A percentile compares a stretch with the other conserved stretches of the same genome.
Conservation (phyloP, 2,113 vertebrate genomes). For the Oreotrochilus melanogaster region DNA sequence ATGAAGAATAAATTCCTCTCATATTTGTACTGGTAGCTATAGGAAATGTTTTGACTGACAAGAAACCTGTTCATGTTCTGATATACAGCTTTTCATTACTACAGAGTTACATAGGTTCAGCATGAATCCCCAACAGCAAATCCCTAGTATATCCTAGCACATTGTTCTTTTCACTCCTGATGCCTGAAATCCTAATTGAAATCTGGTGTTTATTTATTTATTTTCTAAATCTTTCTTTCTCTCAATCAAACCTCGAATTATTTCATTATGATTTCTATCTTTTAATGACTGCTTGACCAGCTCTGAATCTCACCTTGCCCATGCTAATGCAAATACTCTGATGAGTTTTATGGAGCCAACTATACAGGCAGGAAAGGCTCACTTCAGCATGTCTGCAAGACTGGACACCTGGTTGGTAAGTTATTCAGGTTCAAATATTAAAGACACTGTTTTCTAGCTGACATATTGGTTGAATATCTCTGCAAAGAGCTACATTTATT, state of each 20-base stretch:
- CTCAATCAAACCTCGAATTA: constrained; percentile 26
- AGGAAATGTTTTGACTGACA: constrained; percentile 25
- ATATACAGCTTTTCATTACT: constrained; percentile 46
- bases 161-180: constrained; percentile 35
- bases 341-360: neutral
- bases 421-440: neutral
- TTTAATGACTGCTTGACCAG: neutral
- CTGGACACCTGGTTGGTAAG: neutral
- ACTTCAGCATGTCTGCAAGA: neutral
- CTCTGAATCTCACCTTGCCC: neutral
- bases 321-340: neutral
- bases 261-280: constrained; percentile 34
- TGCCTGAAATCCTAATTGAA: constrained; percentile 50
- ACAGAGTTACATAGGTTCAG: constrained; percentile 26
- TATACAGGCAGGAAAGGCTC: neutral
- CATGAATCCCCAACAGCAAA: constrained; percentile 22
- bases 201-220: constrained; percentile 38
- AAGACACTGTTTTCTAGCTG: neutral
- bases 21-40: constrained; percentile 30
- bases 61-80: neutral
- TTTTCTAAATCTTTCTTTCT: constrained; percentile 35
- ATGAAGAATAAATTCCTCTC: constrained; percentile 31
- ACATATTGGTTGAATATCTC: neutral
- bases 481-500: neutral
- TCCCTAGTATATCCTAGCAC: constrained; percentile 3